Conservation (phyloP, 64 coral and sea anemone genomes). For the Porites australiensis region DNA sequence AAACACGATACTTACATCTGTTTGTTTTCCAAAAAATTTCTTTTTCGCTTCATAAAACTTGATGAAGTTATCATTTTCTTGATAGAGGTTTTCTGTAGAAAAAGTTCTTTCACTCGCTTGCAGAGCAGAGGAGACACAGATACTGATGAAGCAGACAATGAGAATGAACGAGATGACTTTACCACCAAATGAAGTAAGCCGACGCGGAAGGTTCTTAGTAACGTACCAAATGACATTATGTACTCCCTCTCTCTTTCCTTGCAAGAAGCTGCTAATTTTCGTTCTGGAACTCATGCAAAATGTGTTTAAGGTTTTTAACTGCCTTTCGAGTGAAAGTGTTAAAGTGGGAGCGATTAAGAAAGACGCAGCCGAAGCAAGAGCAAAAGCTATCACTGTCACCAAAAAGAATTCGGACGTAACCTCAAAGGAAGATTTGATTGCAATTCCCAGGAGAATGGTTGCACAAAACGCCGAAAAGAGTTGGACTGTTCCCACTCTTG, state of each 20-base stretch:
- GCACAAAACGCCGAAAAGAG: too few relatives aligned
- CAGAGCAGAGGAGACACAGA: neutral
- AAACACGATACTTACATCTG: neutral
- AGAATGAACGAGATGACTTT: neutral
- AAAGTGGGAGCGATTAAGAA: neutral
- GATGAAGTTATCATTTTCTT: neutral
- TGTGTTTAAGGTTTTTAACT: neutral
- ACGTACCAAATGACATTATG: neutral
- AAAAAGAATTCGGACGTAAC: neutral
- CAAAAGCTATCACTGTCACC: neutral
- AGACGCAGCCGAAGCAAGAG: too few relatives aligned
- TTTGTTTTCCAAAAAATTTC: neutral
- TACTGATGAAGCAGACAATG: neutral
- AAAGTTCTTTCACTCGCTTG: too few relatives aligned
- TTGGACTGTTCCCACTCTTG: too few relatives aligned
- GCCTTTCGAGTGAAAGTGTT: neutral
- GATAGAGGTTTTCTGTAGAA: too few relatives aligned
- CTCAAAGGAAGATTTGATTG: neutral
- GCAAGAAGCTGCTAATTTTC: neutral
- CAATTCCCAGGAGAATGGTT: too few relatives aligned
- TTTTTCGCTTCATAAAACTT: neutral
- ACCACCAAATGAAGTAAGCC: neutral
- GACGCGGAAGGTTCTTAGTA: neutral
- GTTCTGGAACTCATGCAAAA: neutral
- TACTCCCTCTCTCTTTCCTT: too few relatives aligned